Evolutionary conservation across 2,113 vertebrate species (phyloP).

Genomic region (Scortum barcoo): DNA sequence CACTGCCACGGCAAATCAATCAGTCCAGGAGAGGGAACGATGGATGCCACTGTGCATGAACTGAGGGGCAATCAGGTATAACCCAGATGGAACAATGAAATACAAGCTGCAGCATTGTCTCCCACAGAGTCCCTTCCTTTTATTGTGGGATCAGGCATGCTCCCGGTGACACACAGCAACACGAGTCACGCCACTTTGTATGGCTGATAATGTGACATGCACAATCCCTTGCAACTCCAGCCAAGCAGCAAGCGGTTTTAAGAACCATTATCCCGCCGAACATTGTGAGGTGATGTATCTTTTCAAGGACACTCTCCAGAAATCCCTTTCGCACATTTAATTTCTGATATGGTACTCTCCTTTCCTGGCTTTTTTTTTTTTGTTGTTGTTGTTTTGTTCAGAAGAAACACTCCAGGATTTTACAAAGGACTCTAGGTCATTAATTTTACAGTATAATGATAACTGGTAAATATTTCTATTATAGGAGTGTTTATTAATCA

Average conservation of each 20-base stretch:
- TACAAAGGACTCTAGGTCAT: neutral
- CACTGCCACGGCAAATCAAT: constrained; percentile 63
- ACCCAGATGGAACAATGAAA: constrained; percentile 55
- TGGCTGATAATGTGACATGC: constrained; percentile 29
- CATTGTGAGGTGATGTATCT: neutral
- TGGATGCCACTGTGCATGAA: constrained; percentile 59
- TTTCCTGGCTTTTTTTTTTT: neutral
- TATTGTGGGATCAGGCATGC: constrained; percentile 13
- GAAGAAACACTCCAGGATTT: neutral
- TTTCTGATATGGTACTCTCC: neutral
- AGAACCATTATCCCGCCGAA: constrained; percentile 12
- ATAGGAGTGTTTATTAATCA: neutral
- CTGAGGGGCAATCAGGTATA: constrained; percentile 62
- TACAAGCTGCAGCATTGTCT: constrained; percentile 46
- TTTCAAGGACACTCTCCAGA: constrained; percentile 4
- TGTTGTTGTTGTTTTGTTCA: no score
- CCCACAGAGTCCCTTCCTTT: constrained; percentile 35
- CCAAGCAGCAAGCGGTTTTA: neutral
- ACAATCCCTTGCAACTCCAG: neutral
- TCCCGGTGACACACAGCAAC: constrained; percentile 25
- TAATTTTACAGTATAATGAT: neutral
- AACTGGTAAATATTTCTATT: neutral
- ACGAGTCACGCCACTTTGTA: constrained; percentile 28
- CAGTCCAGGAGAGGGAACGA: constrained; percentile 49
- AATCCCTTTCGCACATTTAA: neutral